A percentile compares a stretch with the other conserved stretches of the same genome.
Evolutionary conservation across 2,113 vertebrate genomes (phyloP).

Genomic region (Macrotis lagotis): DNA sequence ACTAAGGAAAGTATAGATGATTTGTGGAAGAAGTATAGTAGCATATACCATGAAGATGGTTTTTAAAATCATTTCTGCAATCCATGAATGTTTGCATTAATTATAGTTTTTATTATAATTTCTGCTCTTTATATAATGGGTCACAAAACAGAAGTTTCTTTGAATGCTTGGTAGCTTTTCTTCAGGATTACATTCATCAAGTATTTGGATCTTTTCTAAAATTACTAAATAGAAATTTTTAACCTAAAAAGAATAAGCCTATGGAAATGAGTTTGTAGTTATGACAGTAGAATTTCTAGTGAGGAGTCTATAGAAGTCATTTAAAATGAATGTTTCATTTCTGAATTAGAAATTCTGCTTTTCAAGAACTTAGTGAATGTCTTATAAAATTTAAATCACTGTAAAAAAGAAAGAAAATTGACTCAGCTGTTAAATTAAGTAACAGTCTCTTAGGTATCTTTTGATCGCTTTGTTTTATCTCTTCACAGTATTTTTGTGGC

Average conservation of each 20-base stretch:
- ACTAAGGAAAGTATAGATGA: neutral
- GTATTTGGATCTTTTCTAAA: neutral
- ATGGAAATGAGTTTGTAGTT: neutral
- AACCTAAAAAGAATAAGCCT: neutral
- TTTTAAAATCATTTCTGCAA: neutral
- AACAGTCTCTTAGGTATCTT: accelerated
- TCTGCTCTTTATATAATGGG: accelerated
- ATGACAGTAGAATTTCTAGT: neutral
- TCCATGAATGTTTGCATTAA: accelerated
- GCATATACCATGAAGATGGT: neutral
- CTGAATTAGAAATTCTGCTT: slow-evolving; percentile 24
- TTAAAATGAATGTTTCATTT: slow-evolving; percentile 9
- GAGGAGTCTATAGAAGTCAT: slow-evolving; percentile 7
- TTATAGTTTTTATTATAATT: accelerated
- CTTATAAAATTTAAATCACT: accelerated
- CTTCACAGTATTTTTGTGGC: accelerated
- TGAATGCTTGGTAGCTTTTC: neutral
- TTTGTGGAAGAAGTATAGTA: neutral
- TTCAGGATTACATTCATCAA: slow-evolving; percentile 13
- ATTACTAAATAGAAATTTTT: neutral
- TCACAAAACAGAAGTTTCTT: neutral
- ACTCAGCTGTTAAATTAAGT: accelerated
- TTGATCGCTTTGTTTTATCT: accelerated
- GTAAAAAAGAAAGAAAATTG: too few relatives aligned
- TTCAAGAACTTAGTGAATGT: neutral